These are phyloP conservation scores for Siniperca knerii DNA, from an alignment of 2,113 vertebrate genomes.

Conservation along the genomic window DNA sequence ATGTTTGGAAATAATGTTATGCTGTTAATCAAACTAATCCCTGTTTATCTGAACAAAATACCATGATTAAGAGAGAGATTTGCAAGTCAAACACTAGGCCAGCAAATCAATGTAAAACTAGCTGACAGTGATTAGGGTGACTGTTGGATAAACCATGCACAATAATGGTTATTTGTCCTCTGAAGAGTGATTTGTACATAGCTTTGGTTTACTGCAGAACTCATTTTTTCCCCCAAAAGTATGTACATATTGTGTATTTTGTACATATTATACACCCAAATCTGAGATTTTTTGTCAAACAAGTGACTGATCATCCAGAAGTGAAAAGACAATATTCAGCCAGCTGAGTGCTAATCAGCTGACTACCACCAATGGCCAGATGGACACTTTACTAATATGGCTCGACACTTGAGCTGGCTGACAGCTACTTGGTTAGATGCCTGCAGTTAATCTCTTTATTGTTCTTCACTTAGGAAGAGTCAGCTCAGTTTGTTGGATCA, in stretches of 20 bases:
- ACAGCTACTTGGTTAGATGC: neutral
- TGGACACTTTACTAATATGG: neutral
- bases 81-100: constrained; percentile 74
- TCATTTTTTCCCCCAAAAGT: neutral
- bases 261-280: neutral
- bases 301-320: neutral
- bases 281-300: neutral
- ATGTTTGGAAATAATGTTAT: constrained; percentile 50
- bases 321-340: neutral
- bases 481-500: neutral
- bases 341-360: neutral
- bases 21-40: constrained; percentile 74
- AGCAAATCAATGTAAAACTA: constrained; percentile 72
- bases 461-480: neutral
- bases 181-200: neutral
- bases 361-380: neutral
- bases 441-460: neutral
- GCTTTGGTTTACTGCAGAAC: neutral
- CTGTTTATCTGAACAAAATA: constrained; percentile 77
- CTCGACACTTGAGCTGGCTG: neutral
- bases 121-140: constrained; percentile 47
- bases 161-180: constrained; percentile 24
- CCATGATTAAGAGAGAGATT: constrained; percentile 76
- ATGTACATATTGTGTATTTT: neutral
- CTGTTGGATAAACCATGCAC: constrained; percentile 11